Evolutionary conservation across 2,888 invertebrate species (phyloP), one percentile per base, ranked within the genome.

Genomic region (Plemyria rubiginata): DNA sequence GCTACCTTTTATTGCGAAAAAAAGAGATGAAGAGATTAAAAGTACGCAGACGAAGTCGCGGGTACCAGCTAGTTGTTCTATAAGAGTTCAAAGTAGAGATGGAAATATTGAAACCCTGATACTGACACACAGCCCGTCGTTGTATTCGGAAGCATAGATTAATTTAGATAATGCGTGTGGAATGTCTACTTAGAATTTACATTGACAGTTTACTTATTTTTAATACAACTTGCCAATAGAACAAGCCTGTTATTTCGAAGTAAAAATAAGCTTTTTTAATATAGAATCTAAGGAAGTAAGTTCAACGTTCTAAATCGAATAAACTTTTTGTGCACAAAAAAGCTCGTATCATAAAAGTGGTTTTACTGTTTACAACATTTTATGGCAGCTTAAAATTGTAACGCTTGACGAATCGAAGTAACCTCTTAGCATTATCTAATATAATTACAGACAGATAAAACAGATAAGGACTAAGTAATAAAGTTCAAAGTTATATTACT

Each of bases 351-450:
- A 46, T 48, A 59, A 59, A 57, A 52, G 43, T 46, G 49, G 16
- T 36, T 66, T 62, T 62, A 57, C 54, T 54, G 45, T 60, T 65
- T 66, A 68, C 65, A 66, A 65, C 66, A 41, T 54, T 60, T 65
- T 65, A 60, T 36, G 53, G 38, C 49, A 54, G 57, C 55, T 56
- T 48, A 59, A 36, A 54, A 43, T 68, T 63, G 65, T 66, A 56
- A 71, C 65, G 71, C 71, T 68, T 54, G 54, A 70, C 54, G 71
- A 58, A 68, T 56, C 56, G 53, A 63, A 55, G 55, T 64, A 67
- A 70, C 58, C 54, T 65, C 62, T 66, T 66, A 9, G 63, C 22
- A 43, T 28, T 43, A 43, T 13, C 36, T 12, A 53, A 45, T 45
- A 16, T 28, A 28, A 28, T 48, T 28, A 46, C n/a, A 56, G 45